Percentiles rank a stretch among this genome's conserved stretches.
phyloP scores from a whole-genome alignment of 2,797 vertebrate species.

The Halcyon chelicuti region DNA sequence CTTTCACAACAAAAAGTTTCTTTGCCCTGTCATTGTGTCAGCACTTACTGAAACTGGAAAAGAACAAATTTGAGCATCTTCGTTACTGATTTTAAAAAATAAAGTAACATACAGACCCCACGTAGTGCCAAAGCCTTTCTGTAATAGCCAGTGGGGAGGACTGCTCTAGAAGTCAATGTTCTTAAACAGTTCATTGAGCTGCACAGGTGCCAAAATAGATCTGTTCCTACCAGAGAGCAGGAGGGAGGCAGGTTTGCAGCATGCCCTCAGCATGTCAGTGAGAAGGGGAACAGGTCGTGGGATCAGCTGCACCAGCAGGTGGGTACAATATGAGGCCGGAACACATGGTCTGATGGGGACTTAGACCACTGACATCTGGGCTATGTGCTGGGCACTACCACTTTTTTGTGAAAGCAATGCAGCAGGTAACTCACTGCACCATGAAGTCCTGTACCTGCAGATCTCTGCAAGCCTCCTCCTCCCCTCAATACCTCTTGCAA shows the following conservation, averaged over 20 bases:
- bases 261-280: accelerated
- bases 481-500: not conserved
- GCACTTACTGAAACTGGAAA: not conserved
- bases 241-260: not conserved
- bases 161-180: not conserved
- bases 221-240: not conserved
- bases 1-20: conserved; percentile 5
- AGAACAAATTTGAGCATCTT: not conserved
- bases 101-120: not conserved
- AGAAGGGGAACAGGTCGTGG: not conserved
- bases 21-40: not conserved
- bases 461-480: not conserved
- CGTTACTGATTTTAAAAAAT: accelerated
- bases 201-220: not conserved
- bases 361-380: not conserved
- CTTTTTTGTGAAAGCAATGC: not conserved
- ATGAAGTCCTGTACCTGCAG: not conserved
- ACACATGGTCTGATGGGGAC: not conserved
- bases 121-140: not conserved
- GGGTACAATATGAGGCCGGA: not conserved
- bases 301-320: not conserved
- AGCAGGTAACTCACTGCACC: conserved; percentile 22
- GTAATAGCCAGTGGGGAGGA: not conserved
- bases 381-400: accelerated
- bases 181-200: not conserved